These are phyloP conservation scores for Tillus elongatus DNA, from an alignment of 2,888 invertebrate species.

Conservation along the genomic window DNA sequence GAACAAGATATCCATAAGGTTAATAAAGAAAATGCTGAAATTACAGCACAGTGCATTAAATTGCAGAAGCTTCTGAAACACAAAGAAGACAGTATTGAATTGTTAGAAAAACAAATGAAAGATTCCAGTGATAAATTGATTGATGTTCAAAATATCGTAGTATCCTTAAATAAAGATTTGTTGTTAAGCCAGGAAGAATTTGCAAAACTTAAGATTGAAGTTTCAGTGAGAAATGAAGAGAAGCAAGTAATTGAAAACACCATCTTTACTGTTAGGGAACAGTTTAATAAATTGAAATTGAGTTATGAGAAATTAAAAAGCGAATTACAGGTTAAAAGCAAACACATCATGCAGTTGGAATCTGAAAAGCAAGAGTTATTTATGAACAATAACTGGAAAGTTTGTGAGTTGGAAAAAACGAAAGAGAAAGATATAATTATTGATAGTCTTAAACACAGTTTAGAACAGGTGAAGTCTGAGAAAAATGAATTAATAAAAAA, in stretches of 20 bases:
- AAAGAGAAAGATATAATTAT: neutral
- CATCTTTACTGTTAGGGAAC: neutral
- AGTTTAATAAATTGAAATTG: neutral
- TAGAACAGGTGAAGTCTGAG: too few species aligned
- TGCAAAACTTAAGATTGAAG: neutral
- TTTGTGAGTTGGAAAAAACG: conserved; percentile 2
- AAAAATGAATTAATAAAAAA: too few species aligned
- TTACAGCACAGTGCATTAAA: neutral
- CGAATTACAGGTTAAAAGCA: neutral
- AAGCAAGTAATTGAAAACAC: neutral
- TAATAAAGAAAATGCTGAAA: neutral
- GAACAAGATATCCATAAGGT: neutral
- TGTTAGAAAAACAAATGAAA: neutral
- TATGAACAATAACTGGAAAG: conserved; percentile 3
- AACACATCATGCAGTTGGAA: neutral
- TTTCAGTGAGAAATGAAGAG: neutral
- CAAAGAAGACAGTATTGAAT: neutral
- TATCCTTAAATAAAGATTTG: neutral
- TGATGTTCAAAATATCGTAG: too few species aligned
- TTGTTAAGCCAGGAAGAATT: too few species aligned
- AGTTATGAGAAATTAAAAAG: neutral
- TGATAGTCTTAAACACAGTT: too few species aligned
- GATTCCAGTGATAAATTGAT: too few species aligned
- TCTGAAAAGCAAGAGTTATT: conserved; percentile 1
- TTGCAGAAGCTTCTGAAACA: neutral